phyloP scores from a whole-genome alignment of 2,113 vertebrate species.

The Strix aluco region DNA sequence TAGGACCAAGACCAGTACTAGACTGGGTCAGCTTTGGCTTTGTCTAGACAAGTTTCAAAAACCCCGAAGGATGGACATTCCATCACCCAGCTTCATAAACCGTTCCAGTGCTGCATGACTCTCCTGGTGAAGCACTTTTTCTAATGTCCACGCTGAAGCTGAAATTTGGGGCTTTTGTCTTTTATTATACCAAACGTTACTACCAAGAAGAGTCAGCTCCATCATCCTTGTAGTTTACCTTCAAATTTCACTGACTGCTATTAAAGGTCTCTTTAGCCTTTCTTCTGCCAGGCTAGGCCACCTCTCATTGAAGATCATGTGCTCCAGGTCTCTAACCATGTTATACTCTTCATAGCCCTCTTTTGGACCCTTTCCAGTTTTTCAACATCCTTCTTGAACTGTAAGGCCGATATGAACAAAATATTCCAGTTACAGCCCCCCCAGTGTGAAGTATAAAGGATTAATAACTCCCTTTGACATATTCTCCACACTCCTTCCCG shows the following conservation, averaged over 20 bases:
- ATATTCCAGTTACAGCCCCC: background rate
- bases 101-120: background rate
- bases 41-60: background rate
- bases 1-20: background rate
- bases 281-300: background rate
- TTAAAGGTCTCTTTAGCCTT: background rate
- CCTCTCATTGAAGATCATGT: background rate
- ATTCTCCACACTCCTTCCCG: background rate
- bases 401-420: background rate
- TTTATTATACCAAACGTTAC: background rate
- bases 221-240: background rate
- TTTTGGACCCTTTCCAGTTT: background rate
- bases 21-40: background rate
- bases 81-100: background rate
- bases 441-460: background rate
- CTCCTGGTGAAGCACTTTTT: background rate
- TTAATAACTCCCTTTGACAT: background rate
- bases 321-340: background rate
- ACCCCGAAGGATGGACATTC: background rate
- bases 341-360: background rate
- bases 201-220: background rate
- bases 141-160: background rate
- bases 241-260: background rate
- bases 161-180: background rate
- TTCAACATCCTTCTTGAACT: background rate